Evolutionary conservation across 2,888 invertebrate species (phyloP), one percentile per base, ranked within the genome.

Genomic region (Fragum fragum): DNA sequence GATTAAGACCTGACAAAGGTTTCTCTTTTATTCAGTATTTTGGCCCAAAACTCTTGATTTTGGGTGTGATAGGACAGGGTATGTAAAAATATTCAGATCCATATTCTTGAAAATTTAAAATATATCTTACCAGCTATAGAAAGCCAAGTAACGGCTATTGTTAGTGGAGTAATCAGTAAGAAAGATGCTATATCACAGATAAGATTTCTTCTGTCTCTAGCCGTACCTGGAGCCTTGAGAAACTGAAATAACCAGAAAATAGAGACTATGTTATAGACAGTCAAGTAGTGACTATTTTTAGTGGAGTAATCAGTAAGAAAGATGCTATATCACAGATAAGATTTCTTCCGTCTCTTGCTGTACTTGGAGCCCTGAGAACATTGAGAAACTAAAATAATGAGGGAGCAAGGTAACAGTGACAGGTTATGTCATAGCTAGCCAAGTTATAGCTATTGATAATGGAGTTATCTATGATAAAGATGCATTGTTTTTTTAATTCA

Each of bases 341-440:
- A 79, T 95, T 95, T 53, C 94, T 93, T 36, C 94, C 92, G 83
- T 95, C 93, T 91, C 92, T 90, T 14, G 90, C 90, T 55, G 94
- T 91, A 1, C 95, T 95, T 55, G 95, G 95, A 74, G 94, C 93
- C 73, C 91, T n/a, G n/a, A n/a, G n/a, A n/a, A n/a, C n/a, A n/a
- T n/a, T 94, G 81, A 96, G 91, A 96, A 97, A 97, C 94, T 95
- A 96, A 32, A 89, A 86, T n/a, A n/a, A n/a, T n/a, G n/a, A n/a
- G n/a, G n/a, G n/a, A n/a, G n/a, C n/a, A n/a, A n/a, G n/a, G n/a
- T n/a, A n/a, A n/a, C n/a, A n/a, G n/a, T n/a, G n/a, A n/a, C n/a
- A n/a, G n/a, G n/a, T n/a, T n/a, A n/a, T n/a, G n/a, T n/a, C n/a
- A n/a, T n/a, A n/a, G n/a, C n/a, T n/a, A n/a, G n/a, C n/a, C n/a